Conservation (phyloP, 2,888 invertebrate genomes). For the Stenolophus ochropezus region DNA sequence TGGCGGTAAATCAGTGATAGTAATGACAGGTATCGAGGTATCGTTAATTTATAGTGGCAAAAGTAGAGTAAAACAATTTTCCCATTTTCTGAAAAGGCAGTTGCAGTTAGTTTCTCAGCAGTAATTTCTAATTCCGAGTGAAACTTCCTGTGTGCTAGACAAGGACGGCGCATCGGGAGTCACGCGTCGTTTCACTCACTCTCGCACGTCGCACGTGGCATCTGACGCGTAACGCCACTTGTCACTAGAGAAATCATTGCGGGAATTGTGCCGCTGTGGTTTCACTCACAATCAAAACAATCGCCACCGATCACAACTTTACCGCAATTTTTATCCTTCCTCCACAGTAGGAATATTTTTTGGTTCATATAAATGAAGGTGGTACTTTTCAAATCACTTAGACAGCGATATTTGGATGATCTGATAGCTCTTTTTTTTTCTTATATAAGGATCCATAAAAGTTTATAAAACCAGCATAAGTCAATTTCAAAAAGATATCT, state of each 20-base stretch:
- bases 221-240: constrained; percentile 38
- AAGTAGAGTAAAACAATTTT: constrained; percentile 41
- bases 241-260: constrained; percentile 31
- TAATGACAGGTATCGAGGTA: not conserved
- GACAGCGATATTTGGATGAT: no score
- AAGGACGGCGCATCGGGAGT: not conserved
- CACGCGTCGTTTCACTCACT: constrained; percentile 54
- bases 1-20: no score
- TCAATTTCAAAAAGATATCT: no score
- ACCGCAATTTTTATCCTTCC: no score
- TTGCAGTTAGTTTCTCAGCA: constrained; percentile 22
- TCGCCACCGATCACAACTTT: no score
- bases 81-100: constrained; percentile 13
- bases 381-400: no score
- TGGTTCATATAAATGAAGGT: no score
- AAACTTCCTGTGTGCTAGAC: constrained; percentile 37
- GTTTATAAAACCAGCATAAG: no score
- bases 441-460: no score
- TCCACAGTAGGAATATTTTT: no score
- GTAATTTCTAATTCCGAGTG: constrained; percentile 38
- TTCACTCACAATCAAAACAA: not conserved
- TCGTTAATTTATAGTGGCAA: constrained; percentile 1
- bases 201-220: constrained; percentile 37
- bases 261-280: not conserved
- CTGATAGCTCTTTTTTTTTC: no score